Conservation (phyloP, 1,140 invertebrate species). For the Pseudoatta argentina region DNA sequence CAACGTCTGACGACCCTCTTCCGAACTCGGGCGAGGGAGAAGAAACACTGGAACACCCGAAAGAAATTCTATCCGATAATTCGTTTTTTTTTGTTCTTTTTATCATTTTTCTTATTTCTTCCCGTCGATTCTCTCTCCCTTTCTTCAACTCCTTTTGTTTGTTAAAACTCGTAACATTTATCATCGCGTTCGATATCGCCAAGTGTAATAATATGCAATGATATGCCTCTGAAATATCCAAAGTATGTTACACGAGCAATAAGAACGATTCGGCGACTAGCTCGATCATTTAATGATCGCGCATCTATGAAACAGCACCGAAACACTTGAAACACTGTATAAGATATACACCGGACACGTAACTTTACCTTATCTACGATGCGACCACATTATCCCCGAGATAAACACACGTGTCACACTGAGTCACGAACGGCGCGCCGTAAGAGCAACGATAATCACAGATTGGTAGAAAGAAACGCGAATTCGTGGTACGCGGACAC, state of each 20-base stretch:
- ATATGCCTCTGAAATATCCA: constrained; percentile 7
- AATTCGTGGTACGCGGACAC: constrained; percentile 55
- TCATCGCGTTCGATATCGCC: constrained; percentile 30
- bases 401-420: constrained; percentile 75
- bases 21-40: constrained; percentile 17
- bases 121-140: neutral
- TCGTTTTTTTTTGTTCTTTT: neutral
- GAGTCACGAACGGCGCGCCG: constrained; percentile 66
- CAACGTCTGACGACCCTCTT: constrained; percentile 38
- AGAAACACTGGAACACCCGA: constrained; percentile 1
- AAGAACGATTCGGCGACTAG: constrained; percentile 9
- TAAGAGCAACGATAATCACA: constrained; percentile 26
- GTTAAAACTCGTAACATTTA: neutral
- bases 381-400: constrained; percentile 73
- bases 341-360: constrained; percentile 56
- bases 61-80: constrained; percentile 27
- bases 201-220: neutral
- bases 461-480: constrained; percentile 38
- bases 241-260: neutral
- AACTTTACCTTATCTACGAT: constrained; percentile 75
- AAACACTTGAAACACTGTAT: neutral
- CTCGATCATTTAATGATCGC: neutral
- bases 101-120: neutral
- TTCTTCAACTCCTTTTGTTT: neutral
- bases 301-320: neutral